A percentile compares a stretch with the other conserved stretches of the same genome.
Evolutionary conservation across 2,113 vertebrate genomes (phyloP).

Genomic region (Lamprotornis superbus): DNA sequence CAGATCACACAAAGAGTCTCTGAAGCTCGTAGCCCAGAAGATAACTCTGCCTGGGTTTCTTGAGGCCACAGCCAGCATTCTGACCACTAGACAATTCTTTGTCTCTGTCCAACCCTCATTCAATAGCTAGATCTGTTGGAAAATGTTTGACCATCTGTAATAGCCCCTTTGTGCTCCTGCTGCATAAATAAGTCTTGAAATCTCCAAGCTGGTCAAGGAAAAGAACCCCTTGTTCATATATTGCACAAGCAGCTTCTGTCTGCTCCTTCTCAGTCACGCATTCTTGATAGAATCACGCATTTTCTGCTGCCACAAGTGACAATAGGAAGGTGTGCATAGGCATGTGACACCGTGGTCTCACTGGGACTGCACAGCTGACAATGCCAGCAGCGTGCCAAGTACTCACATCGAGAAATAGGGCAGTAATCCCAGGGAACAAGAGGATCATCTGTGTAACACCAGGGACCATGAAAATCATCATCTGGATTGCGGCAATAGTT

Average conservation of each 20-base stretch:
- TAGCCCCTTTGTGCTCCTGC: constrained; percentile 23
- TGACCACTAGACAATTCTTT: constrained; percentile 37
- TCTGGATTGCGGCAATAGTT: constrained; percentile 96
- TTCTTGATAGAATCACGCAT: not conserved
- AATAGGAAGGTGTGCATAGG: not conserved
- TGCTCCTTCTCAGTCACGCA: not conserved
- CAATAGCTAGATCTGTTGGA: constrained; percentile 28
- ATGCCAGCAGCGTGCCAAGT: not conserved
- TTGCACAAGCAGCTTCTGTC: constrained; percentile 41
- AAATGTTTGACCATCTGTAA: constrained; percentile 50
- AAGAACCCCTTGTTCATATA: not conserved
- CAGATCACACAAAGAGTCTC: not conserved
- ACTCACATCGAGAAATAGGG: constrained; percentile 90
- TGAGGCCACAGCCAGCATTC: not conserved
- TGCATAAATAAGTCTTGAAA: constrained; percentile 44
- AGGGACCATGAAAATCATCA: constrained; percentile 94
- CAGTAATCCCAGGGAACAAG: constrained; percentile 95
- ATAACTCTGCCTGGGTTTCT: constrained; percentile 39
- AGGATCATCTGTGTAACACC: constrained; percentile 94
- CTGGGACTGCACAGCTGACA: not conserved
- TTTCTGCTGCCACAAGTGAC: not conserved
- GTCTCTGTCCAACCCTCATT: not conserved
- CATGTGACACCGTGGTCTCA: not conserved
- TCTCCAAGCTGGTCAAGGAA: constrained; percentile 29
- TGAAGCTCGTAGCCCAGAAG: not conserved